A percentile compares a stretch with the other conserved stretches of the same genome.
These are phyloP conservation scores for Rhagophthalmus giganteus DNA, from an alignment of 2,888 invertebrate genomes.

Conservation along the genomic window DNA sequence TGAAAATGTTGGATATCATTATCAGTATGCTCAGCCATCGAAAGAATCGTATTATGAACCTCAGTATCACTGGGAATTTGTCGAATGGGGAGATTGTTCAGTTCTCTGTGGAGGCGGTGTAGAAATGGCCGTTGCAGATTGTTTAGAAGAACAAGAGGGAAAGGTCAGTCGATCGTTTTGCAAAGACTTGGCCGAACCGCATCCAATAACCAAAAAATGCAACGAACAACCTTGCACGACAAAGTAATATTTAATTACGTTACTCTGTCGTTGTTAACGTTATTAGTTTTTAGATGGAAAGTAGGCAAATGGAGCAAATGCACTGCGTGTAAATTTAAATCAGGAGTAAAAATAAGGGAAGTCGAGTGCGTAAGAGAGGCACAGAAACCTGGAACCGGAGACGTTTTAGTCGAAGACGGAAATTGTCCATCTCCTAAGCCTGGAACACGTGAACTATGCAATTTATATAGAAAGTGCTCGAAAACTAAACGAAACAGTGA, in stretches of 20 bases:
- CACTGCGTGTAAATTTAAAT: constrained; percentile 58
- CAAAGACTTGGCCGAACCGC: constrained; percentile 53
- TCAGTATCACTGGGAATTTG: constrained; percentile 64
- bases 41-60: constrained; percentile 60
- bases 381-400: constrained; percentile 54
- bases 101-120: constrained; percentile 66
- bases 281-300: constrained; percentile 59
- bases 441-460: constrained; percentile 50
- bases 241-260: constrained; percentile 48
- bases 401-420: constrained; percentile 52
- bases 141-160: constrained; percentile 65
- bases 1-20: constrained; percentile 63
- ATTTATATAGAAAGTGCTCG: constrained; percentile 47
- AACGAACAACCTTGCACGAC: constrained; percentile 57
- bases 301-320: constrained; percentile 67
- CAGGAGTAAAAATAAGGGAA: constrained; percentile 54
- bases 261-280: not conserved
- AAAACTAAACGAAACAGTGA: constrained; percentile 39
- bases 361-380: constrained; percentile 58
- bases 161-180: constrained; percentile 63
- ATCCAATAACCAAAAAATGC: constrained; percentile 53
- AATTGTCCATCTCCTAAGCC: constrained; percentile 46
- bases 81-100: constrained; percentile 66
- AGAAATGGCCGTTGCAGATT: constrained; percentile 58
- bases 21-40: constrained; percentile 64